Base-by-base conservation (phyloP, 2,113 vertebrate species). In the Cervus canadensis region DNA sequence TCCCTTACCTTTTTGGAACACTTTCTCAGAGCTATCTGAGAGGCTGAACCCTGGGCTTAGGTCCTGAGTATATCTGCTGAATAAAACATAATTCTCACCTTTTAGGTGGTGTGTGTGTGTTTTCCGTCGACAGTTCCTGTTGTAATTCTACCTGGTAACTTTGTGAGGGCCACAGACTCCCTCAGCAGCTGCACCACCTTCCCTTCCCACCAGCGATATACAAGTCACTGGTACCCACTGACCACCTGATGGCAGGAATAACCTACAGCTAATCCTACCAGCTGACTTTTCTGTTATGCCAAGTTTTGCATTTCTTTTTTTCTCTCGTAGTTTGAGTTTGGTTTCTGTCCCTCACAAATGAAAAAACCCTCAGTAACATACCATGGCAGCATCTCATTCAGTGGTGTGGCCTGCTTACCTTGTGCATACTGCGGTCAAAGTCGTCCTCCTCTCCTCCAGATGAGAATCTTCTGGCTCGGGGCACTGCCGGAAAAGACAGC, bases 371-470 rank as follows among this genome's bases (percentile, higher is more conserved):
- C 40, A n/a, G 85, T 17, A 7, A 74, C 28, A 5, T 10, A 33
- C 13, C 14, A 10, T 7, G 7, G 21, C 36, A n/a, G 85, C 59
- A 21, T 56, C 89, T 60, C 26, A 1, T 13, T 67, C 54, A 62
- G 25, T 5, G 15, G 17, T 1, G 17, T 15, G 14, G 36, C 28
- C 12, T 23, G 36, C 98, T 98, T 96, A 99, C 99, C 98, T 99
- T 99, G 97, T 99, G 99, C 98, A 99, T 98, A 87, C 99, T 99
- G 87, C 99, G 99, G 97, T 99, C 99, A 45, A 99, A 99, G 1
- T 99, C 98, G 0, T 99, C 99, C 74, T 99, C 99, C 79, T 99
- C 99, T 0, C 99, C 99, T 50, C 99, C 99, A 0, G 99, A 99
- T 0, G 99, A 99, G 98, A 99, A 99, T 93, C 99, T 99, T 57